Evolutionary conservation across 2,113 vertebrate genomes (phyloP).

Genomic region (Psammodynastes pulverulentus): DNA sequence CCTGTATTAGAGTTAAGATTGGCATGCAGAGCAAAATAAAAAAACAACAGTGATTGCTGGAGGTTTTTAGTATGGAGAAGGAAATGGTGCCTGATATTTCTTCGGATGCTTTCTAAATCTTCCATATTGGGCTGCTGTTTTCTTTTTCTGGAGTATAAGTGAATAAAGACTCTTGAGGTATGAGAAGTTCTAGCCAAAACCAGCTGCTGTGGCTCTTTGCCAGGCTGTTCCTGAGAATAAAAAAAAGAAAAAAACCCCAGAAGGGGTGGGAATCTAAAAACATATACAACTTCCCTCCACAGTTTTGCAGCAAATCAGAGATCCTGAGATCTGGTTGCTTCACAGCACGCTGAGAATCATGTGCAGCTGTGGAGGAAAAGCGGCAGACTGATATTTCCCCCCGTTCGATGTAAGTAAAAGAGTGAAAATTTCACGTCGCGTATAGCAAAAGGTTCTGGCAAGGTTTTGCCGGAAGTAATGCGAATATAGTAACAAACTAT

Average conservation of each 20-base stretch:
- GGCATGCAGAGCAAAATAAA: background rate
- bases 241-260: background rate
- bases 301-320: background rate
- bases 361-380: background rate
- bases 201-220: conserved; percentile 5
- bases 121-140: background rate
- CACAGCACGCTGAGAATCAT: background rate
- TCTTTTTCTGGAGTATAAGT: background rate
- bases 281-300: background rate
- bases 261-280: background rate
- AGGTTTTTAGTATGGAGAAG: background rate
- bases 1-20: background rate
- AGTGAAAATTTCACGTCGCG: background rate
- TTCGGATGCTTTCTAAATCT: background rate
- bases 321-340: background rate
- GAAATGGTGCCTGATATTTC: background rate
- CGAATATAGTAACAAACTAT: background rate
- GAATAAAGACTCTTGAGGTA: background rate
- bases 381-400: background rate
- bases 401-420: background rate
- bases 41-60: background rate
- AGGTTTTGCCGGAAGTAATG: background rate
- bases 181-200: background rate
- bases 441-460: background rate
- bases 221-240: background rate